These are phyloP conservation scores for Platysternon megacephalum DNA, from an alignment of 2,113 vertebrate genomes.

Conservation along the genomic window DNA sequence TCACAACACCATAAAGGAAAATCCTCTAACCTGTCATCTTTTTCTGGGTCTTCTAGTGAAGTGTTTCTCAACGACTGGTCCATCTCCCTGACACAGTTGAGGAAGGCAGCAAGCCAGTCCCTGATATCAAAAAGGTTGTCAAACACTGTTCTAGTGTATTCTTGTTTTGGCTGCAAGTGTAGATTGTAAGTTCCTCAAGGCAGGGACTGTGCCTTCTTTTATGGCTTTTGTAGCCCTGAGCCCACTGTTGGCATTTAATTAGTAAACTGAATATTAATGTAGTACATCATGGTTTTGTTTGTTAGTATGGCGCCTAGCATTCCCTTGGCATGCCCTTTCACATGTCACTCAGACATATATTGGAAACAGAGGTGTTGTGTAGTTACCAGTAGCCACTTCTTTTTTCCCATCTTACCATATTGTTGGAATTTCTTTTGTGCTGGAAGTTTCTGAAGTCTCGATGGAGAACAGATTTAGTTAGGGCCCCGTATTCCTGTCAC, in stretches of 20 bases:
- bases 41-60: neutral
- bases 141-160: neutral
- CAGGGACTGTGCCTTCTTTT: neutral
- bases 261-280: neutral
- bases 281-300: neutral
- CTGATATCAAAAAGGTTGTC: neutral
- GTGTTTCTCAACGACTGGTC: neutral
- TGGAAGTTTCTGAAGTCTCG: neutral
- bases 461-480: neutral
- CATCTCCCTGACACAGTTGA: neutral
- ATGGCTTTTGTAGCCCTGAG: neutral
- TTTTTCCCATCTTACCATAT: accelerated
- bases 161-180: neutral
- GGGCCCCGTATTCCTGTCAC: neutral
- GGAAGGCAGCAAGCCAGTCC: neutral
- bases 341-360: neutral
- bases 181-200: neutral
- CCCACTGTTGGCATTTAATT: neutral
- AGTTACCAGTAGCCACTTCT: neutral
- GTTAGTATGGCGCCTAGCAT: neutral
- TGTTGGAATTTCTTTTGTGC: neutral
- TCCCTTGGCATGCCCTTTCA: neutral
- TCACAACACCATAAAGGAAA: neutral
- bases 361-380: neutral
- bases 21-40: neutral